Evolutionary conservation across 1,140 invertebrate species (phyloP), one percentile per base, ranked within the genome.

Genomic region (Coptotermes formosanus): DNA sequence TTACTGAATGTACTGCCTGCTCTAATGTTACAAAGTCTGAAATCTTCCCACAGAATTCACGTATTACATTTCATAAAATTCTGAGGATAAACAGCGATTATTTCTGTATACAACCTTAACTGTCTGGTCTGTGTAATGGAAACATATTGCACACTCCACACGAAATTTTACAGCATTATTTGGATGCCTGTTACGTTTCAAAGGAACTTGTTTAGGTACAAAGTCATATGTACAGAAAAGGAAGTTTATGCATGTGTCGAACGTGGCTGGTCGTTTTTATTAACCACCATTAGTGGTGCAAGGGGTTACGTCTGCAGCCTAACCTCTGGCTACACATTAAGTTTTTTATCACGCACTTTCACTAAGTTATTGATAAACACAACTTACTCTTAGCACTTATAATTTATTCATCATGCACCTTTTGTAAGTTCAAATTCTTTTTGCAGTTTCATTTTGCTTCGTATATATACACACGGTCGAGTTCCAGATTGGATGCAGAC

Each of bases 301-400:
- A n/a, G 16, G 64, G 64, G 64, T 75, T 30, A 75, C 25, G 14
- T 30, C 25, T 30, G n/a, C 11, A 30, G n/a, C 2, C 25, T 75
- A 75, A 75, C 64, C 64, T 75, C 7, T 75, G 8, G 14, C 14
- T 75, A 75, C 14, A 30, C n/a, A 75, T 75, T 30, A 75, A n/a
- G 6, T 75, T 75, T 75, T 75, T 75, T 75, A 14, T 75, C n/a
- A n/a, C 25, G 9, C 8, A 8, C n/a, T 7, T 16, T 21, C 19
- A 21, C 64, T 75, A 75, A 75, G 64, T 75, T 25, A 75, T 75
- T 75, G 64, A 25, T 75, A 75, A 75, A 75, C 64, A 75, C n/a
- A 75, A 3, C 64, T 75, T 75, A 75, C 14, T n/a, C 25, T 75
- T 75, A 75, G n/a, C 64, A 75, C 64, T 75, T 75, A 75, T 75